Evolutionary conservation across 2,113 vertebrate genomes (phyloP), one percentile per base, ranked within the genome.

Genomic region (Lepus europaeus): DNA sequence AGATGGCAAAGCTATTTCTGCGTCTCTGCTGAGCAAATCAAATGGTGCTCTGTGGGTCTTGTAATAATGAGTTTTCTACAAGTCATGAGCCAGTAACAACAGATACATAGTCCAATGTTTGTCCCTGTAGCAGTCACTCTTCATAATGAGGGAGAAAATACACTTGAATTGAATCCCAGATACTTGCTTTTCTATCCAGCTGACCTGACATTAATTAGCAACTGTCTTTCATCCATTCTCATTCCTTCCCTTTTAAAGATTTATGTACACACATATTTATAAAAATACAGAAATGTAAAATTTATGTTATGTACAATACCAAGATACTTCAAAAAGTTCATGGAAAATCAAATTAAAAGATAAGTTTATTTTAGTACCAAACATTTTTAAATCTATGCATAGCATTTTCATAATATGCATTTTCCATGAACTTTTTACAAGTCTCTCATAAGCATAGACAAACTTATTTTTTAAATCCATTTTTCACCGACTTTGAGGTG

Each of bases 71-170:
- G 68, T 59, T 93, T 94, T 86, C 94, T 82, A 9, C 36, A 69
- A 82, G 74, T 64, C 63, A 87, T 81, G 80, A 84, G 27, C 84
- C 68, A 25, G 1, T 87, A 90, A 87, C 53, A 36, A 78, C 69
- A 94, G 78, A 84, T 79, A 39, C 14, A 17, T 82, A 82, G 29
- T 77, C 84, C 72, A n/a, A 78, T 74, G 64, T 94, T 51, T 91
- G 64, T 74, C 63, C 68, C 36, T 10, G 49, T 63, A 20, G 13
- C 19, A 17, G 51, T 68, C 36, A 25, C 78, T 94, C 73, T 77
- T 90, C 68, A 25, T 77, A 87, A 85, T 45, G 61, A 88, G 39
- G 17, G 70, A 87, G 66, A 76, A 87, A 89, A 93, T 36, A 33
- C 90, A 72, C 72, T 89, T 77, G 61, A 89, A 51, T 56, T 77